Percentiles rank a stretch among this genome's conserved stretches.
Conservation (phyloP, 2,888 invertebrate genomes). For the Pristionchus arcanus region DNA sequence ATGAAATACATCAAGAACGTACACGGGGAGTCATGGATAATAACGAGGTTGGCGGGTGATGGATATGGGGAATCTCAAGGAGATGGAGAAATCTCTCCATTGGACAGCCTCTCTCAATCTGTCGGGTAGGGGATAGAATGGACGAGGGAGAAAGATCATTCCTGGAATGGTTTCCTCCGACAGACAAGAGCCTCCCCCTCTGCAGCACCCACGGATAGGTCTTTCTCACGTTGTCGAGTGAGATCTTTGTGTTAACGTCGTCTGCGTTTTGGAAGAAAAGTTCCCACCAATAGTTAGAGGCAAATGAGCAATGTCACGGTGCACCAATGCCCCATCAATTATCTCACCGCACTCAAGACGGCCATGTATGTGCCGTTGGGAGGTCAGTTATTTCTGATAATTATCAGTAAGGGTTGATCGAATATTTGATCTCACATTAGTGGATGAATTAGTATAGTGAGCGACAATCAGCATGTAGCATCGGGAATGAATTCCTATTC, state of each 20-base stretch:
- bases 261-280: not conserved
- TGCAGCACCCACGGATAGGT: not conserved
- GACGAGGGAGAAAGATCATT: not conserved
- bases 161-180: not conserved
- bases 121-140: not conserved
- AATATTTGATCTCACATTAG: too few relatives aligned
- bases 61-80: not conserved
- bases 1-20: slow-evolving; percentile 5
- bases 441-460: too few relatives aligned
- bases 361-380: slow-evolving; percentile 44
- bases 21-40: slow-evolving; percentile 15
- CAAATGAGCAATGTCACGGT: slow-evolving; percentile 10
- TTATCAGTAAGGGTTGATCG: too few relatives aligned
- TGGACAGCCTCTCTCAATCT: not conserved
- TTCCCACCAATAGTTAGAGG: not conserved
- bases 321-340: slow-evolving; percentile 43
- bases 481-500: not conserved
- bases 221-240: not conserved
- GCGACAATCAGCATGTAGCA: too few relatives aligned
- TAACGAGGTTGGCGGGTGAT: slow-evolving; percentile 43
- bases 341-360: slow-evolving; percentile 49
- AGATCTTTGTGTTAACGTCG: not conserved
- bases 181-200: not conserved
- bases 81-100: not conserved
- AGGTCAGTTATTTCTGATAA: not conserved